Base-by-base conservation (phyloP, 2,113 vertebrate species). In the Oreochromis spilurus region DNA sequence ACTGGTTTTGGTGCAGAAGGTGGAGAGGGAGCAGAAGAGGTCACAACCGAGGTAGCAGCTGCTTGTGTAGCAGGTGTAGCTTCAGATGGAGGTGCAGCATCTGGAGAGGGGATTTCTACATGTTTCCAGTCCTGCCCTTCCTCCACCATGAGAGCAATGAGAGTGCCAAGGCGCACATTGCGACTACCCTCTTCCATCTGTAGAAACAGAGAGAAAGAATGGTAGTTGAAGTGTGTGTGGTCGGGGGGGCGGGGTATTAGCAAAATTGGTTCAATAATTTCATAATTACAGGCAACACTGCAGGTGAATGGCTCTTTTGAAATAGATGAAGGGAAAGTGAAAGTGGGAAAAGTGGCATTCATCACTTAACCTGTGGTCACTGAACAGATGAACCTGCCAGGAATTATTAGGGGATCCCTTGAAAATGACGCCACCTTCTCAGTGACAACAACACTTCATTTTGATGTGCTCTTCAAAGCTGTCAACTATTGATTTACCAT, bases 121-220 rank as follows among this genome's bases (percentile, higher is more conserved):
- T 97, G 95, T 81, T 97, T 98, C 98, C 98, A 99, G 94, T 99
- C 98, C 95, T 98, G 95, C 80, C 98, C 98, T 96, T 99, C 98
- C 87, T 97, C 97, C 83, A 99, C 98, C 93, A 99, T 96, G 80
- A 99, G 95, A 58, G 97, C 97, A 26, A 99, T 99, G 53, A 98
- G 93, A 1, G 97, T 96, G 14, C 99, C 98, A 62, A 99, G 96
- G 13, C 87, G 96, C 9, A 99, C 91, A 6, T 96, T 97, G 87
- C 96, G 98, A 94, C 97, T 97, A 84, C 98, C 99, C 96, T 99
- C 99, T 81, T 97, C 96, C 83, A 97, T 96, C 98, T 99, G 90
- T 5, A 81, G 83, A 79, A 40, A 83, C 43, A 17, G 21, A 3
- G 55, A 87, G 12, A 85, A 6, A 78, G 24, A 84, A 40, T 65